Percentiles rank a stretch among this genome's conserved stretches.
phyloP scores from a whole-genome alignment of 2,888 invertebrate genomes.

The Drosophila monieri region DNA sequence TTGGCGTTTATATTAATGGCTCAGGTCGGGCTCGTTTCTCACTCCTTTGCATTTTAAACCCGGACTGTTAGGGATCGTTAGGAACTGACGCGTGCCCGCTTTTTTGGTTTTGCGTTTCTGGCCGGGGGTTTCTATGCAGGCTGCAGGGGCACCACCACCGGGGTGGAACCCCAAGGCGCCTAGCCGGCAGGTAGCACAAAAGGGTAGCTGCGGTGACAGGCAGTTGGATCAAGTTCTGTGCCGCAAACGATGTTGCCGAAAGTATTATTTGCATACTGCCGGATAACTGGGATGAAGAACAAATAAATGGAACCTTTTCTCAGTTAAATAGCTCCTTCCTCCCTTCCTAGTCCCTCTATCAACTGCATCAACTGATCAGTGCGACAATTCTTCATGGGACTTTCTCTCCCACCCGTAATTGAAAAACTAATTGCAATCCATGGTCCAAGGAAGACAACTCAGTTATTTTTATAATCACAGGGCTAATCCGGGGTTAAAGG shows the following conservation, averaged over 20 bases:
- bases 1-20: conserved; percentile 69
- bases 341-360: no score
- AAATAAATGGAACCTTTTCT: no score
- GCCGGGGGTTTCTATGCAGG: background rate
- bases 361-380: no score
- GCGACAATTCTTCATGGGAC: no score
- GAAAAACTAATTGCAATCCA: conserved; percentile 1
- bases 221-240: conserved; percentile 8
- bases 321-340: no score
- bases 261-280: background rate
- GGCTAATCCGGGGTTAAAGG: background rate
- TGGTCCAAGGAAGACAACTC: background rate
- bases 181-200: conserved; percentile 33
- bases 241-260: conserved; percentile 18
- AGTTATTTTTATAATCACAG: background rate
- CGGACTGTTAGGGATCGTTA: conserved; percentile 20
- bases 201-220: conserved; percentile 20
- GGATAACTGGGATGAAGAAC: no score
- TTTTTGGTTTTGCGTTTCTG: conserved; percentile 2
- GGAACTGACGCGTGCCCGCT: conserved; percentile 36
- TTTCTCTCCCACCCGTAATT: background rate
- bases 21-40: conserved; percentile 13
- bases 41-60: background rate
- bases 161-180: conserved; percentile 22
- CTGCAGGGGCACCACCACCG: background rate